These are phyloP conservation scores for Mesembrinibis cayennensis DNA, from an alignment of 2,113 vertebrate species.

Conservation along the genomic window DNA sequence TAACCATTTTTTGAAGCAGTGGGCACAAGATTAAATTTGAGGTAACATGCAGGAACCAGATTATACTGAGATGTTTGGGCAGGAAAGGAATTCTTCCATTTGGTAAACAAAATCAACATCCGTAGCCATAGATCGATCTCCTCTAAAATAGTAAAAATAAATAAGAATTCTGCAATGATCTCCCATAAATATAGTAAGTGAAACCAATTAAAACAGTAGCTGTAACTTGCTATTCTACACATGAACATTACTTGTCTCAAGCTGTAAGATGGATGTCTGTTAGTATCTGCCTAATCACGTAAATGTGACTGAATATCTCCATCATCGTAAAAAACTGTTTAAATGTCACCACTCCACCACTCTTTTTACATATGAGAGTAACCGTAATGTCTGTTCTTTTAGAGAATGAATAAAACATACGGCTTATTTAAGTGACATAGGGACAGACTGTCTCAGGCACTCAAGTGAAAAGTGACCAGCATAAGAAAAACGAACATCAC, in stretches of 20 bases:
- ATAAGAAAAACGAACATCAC: not conserved
- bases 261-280: not conserved
- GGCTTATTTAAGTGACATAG: constrained; percentile 2
- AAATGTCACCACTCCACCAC: not conserved
- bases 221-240: not conserved
- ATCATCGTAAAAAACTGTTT: not conserved
- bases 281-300: not conserved
- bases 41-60: not conserved
- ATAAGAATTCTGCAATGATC: not conserved
- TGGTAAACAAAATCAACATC: not conserved
- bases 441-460: not conserved
- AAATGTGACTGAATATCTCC: not conserved
- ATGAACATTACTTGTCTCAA: not conserved
- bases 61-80: not conserved
- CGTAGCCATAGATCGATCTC: not conserved
- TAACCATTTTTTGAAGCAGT: not conserved
- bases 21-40: not conserved
- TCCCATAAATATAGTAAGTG: not conserved
- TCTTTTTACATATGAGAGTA: not conserved
- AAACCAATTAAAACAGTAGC: not conserved
- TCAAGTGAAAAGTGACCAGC: not conserved
- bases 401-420: constrained; percentile 14
- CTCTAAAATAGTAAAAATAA: not conserved
- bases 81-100: not conserved
- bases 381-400: not conserved